A percentile compares a stretch with the other conserved stretches of the same genome.
phyloP scores from a whole-genome alignment of 2,888 invertebrate species.

The Nymphalis polychloros region DNA sequence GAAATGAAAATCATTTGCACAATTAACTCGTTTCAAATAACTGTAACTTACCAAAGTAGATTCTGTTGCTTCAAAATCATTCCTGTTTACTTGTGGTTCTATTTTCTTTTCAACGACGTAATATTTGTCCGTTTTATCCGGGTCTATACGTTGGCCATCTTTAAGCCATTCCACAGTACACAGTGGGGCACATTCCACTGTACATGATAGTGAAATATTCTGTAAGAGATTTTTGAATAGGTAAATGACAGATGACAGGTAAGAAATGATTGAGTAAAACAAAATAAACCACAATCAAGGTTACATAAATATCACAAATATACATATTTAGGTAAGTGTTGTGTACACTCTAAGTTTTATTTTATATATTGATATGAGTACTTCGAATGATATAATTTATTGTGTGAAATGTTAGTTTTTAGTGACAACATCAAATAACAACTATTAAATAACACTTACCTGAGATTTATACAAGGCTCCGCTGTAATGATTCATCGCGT shows the following conservation, averaged over 20 bases:
- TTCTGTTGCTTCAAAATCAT: slow-evolving; percentile 93
- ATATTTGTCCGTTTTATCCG: slow-evolving; percentile 83
- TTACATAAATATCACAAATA: too few species aligned
- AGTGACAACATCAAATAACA: not conserved
- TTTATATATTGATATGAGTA: too few species aligned
- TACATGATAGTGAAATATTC: slow-evolving; percentile 90
- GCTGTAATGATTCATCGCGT: slow-evolving; percentile 90
- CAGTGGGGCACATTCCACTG: slow-evolving; percentile 93
- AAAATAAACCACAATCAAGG: too few species aligned
- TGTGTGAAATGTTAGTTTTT: not conserved
- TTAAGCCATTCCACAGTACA: slow-evolving; percentile 93
- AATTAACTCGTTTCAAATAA: too few species aligned
- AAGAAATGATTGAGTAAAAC: too few species aligned
- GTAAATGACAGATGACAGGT: too few species aligned
- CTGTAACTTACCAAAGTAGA: slow-evolving; percentile 86
- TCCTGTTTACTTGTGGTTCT: slow-evolving; percentile 88
- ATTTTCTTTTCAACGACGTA: slow-evolving; percentile 85
- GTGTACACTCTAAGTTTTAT: too few species aligned
- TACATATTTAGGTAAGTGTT: too few species aligned
- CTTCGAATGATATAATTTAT: too few species aligned
- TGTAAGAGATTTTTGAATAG: slow-evolving; percentile 40
- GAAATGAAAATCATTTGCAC: too few species aligned
- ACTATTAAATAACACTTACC: slow-evolving; percentile 47
- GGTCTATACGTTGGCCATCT: slow-evolving; percentile 86
- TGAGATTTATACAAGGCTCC: slow-evolving; percentile 89